Conservation (phyloP, 2,797 vertebrate genomes). For the Leucoraja ocellata region DNA sequence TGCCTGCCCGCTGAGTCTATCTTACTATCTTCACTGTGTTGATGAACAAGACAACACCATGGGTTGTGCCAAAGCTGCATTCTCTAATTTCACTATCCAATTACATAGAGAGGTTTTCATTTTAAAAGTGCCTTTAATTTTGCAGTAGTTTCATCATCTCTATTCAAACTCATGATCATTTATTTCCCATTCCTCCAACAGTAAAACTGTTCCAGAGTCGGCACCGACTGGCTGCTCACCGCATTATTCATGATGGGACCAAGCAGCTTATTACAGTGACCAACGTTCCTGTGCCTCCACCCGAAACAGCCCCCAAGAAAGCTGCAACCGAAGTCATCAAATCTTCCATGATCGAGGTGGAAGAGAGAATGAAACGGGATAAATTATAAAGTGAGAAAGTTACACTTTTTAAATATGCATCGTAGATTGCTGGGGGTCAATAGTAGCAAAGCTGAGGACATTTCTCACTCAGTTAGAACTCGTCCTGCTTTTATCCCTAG, state of each 20-base stretch:
- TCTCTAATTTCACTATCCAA: background rate
- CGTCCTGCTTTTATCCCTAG: background rate
- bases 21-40: background rate
- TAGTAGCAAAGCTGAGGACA: background rate
- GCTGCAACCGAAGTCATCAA: background rate
- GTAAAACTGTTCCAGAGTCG: constrained; percentile 72
- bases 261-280: constrained; percentile 42
- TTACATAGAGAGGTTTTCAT: background rate
- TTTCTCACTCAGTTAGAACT: too few relatives aligned
- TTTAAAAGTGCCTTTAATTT: background rate
- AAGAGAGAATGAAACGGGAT: background rate
- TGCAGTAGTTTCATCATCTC: background rate
- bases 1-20: too few relatives aligned
- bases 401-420: background rate
- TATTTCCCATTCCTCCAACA: constrained; percentile 50
- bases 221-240: constrained; percentile 72
- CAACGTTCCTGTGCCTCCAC: background rate
- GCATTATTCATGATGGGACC: constrained; percentile 58
- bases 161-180: background rate
- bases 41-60: background rate
- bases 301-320: background rate
- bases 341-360: background rate
- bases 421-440: too few relatives aligned
- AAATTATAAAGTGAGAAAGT: background rate
- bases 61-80: too few relatives aligned